Base-by-base conservation (phyloP, 2,888 invertebrate species). In the Xylophagus ater region DNA sequence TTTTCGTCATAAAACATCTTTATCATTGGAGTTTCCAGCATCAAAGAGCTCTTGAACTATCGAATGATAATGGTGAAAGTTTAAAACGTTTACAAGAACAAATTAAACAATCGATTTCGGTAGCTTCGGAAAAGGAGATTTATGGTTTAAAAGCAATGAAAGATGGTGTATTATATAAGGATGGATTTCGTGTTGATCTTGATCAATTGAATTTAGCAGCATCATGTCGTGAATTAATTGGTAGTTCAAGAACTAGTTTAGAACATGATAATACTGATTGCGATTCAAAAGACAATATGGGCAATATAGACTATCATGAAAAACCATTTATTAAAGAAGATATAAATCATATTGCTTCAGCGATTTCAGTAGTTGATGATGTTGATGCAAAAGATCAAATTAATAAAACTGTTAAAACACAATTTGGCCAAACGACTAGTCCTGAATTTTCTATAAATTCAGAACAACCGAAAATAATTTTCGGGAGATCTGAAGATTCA, bases 11-110 rank as follows among this genome's bases (percentile, higher is more conserved):
- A 12, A 55, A 57, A 6, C 62, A 63, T 43, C 48, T 64, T 2
- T 62, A 58, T 39, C 62, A 63, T 43, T 59, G 58, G 54, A 50
- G 55, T n/a, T 59, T 51, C 33, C 53, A 50, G 31, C 62, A 63
- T 50, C 44, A 47, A 13, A 20, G 12, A 25, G 34, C 32, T n/a
- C 14, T 33, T 18, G 20, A 30, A n/a, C 44, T 51, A 2, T 37
- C 44, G 3, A 31, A 47, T 5, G 32, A 36, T 17, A 51, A 48
- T 1, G 46, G 46, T 30, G 53, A 55, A 18, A 28, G n/a, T 20
- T 29, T 60, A 40, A 47, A 53, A 13, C 53, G 52, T 1, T 39
- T 61, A 26, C 59, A 60, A 29, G 56, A 60, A n/a, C 52, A 51
- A 3, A 47, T 61, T 34, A 53, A 53, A 8, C 50, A 47, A 31